phyloP scores from a whole-genome alignment of 2,113 vertebrate species.

The Numida meleagris region DNA sequence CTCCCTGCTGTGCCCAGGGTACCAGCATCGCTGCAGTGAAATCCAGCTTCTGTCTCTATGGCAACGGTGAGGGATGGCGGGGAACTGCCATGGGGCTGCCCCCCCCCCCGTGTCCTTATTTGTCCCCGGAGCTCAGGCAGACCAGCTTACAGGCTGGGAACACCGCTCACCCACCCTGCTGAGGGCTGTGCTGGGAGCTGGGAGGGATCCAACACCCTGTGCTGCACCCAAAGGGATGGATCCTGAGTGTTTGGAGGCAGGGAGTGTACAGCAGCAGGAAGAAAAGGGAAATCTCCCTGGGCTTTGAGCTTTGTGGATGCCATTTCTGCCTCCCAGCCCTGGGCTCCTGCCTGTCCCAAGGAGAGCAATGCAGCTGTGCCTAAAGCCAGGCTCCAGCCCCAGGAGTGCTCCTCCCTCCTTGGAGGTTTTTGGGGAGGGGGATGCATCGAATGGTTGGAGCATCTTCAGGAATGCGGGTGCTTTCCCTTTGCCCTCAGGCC shows the following conservation, averaged over 20 bases:
- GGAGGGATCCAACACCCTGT: neutral
- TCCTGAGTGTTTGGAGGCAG: neutral
- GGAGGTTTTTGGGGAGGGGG: neutral
- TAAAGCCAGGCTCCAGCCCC: neutral
- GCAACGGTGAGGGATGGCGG: conserved; percentile 18
- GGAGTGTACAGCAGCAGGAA: neutral
- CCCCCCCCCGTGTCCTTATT: neutral
- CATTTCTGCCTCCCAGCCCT: neutral
- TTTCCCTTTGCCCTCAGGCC: neutral
- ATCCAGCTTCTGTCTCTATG: conserved; percentile 38
- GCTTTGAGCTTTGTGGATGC: neutral
- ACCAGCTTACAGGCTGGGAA: neutral
- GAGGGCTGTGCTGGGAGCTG: neutral
- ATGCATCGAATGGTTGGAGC: neutral
- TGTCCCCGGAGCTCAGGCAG: neutral
- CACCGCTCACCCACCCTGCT: accelerated
- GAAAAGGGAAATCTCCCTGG: neutral
- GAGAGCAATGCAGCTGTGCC: neutral
- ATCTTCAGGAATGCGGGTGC: neutral
- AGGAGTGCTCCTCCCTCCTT: neutral
- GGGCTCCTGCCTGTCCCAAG: neutral
- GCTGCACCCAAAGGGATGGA: neutral
- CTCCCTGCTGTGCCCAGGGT: neutral
- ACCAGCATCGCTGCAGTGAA: neutral
- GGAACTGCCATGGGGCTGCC: neutral